Evolutionary conservation across 2,888 invertebrate genomes (phyloP).

Genomic region (Aplocera efformata): DNA sequence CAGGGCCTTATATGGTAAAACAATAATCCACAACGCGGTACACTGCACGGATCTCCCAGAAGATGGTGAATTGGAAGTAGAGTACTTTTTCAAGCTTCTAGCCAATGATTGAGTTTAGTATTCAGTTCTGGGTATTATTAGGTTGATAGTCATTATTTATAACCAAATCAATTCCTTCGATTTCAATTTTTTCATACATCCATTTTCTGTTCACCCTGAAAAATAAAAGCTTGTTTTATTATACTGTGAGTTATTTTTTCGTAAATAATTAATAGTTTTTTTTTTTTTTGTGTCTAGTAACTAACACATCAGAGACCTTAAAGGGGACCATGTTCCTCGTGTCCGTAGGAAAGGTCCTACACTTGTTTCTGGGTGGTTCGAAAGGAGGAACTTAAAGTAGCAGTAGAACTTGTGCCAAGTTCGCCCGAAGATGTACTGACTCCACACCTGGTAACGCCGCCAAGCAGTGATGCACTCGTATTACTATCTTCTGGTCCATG

Average conservation of each 20-base stretch:
- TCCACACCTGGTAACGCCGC: too few relatives aligned
- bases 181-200: slow-evolving; percentile 88
- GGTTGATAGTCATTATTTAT: slow-evolving; percentile 80
- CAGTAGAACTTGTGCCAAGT: too few relatives aligned
- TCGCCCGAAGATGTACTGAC: too few relatives aligned
- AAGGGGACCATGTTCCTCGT: too few relatives aligned
- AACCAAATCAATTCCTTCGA: slow-evolving; percentile 87
- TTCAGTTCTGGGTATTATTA: slow-evolving; percentile 40
- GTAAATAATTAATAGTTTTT: neutral
- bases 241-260: too few relatives aligned
- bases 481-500: too few relatives aligned
- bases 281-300: too few relatives aligned
- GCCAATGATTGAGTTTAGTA: slow-evolving; percentile 38
- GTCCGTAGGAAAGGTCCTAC: too few relatives aligned
- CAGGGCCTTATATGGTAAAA: slow-evolving; percentile 90
- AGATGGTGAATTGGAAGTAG: slow-evolving; percentile 89
- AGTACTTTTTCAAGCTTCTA: slow-evolving; percentile 88
- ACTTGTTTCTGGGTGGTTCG: too few relatives aligned
- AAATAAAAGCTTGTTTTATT: slow-evolving; percentile 17
- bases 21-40: slow-evolving; percentile 90
- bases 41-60: slow-evolving; percentile 96
- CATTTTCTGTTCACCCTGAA: slow-evolving; percentile 87
- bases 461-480: too few relatives aligned
- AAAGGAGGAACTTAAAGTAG: too few relatives aligned
- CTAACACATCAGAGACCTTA: too few relatives aligned